Base-by-base conservation (phyloP, 2,113 vertebrate species). In the Patagioenas fasciata region DNA sequence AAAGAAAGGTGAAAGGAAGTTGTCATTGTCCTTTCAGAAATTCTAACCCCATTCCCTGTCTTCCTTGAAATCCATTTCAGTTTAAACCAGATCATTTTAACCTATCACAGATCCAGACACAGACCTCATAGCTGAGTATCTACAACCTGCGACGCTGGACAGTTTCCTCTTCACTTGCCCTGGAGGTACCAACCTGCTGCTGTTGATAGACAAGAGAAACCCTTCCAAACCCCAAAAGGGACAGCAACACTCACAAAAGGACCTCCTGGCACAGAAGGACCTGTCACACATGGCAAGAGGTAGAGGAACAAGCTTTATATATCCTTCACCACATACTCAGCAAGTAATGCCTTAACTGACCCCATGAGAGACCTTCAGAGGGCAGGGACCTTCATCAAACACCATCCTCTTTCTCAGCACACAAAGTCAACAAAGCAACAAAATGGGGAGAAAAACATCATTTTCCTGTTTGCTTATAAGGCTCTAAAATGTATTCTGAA, bases 371-470 rank as follows among this genome's bases (percentile, higher is more conserved):
- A 50, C 10, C 38, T 66, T 44, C 0, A 12, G 9, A 34, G 17
- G 29, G 8, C 25, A 53, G 20, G 23, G 16, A 44, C 15, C 28
- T 69, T 51, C 13, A 29, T 23, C 26, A 62, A 54, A 42, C 24
- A 36, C 8, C 28, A 54, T 50, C 28, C n/a, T 50, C 78, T 29
- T 34, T 26, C 51, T 70, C 29, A 32, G 7, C 15, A 34, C 53
- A 47, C 25, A 16, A 61, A 29, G 17, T 16, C 65, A 82, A 58
- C 65, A 79, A 58, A 72, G 28, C 15, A 53, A 92, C 15, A 95
- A 58, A 69, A 64, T 0, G 0, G 5, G 19, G 7, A 32, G 10
- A 47, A 20, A 26, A 88, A 60, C 0, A 1, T 21, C 2, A 0
- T 25, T 74, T 66, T 40, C 70, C 61, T 72, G 13, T 36, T 83